These are phyloP conservation scores for Eupithecia pulchellata DNA, from an alignment of 2,888 invertebrate species.

Conservation along the genomic window DNA sequence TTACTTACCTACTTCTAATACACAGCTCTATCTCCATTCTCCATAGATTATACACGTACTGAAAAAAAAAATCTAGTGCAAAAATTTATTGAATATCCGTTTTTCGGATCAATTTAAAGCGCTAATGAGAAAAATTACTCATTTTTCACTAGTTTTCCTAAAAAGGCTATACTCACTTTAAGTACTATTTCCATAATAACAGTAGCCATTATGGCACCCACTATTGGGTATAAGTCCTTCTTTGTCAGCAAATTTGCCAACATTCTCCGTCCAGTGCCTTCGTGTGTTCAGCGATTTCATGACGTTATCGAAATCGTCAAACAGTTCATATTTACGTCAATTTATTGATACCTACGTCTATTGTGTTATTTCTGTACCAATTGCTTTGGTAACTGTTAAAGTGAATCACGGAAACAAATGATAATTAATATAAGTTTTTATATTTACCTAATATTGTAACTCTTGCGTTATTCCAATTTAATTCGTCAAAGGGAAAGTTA, in stretches of 20 bases:
- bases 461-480: too few species aligned
- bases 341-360: background rate
- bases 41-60: background rate
- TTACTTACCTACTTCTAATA: too few species aligned
- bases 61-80: background rate
- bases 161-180: too few species aligned
- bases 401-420: constrained; percentile 26
- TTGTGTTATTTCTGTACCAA: constrained; percentile 8
- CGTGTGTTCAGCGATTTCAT: too few species aligned
- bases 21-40: too few species aligned
- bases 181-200: too few species aligned
- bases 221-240: too few species aligned
- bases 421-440: constrained; percentile 7
- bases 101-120: background rate
- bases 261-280: too few species aligned
- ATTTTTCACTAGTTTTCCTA: background rate
- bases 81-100: background rate
- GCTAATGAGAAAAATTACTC: background rate
- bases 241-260: too few species aligned
- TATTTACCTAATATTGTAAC: background rate
- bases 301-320: too few species aligned
- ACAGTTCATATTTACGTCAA: background rate
- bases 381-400: constrained; percentile 19
- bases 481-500: too few species aligned
- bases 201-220: too few species aligned